Evolutionary conservation across 2,797 vertebrate species (phyloP), one percentile per base, ranked within the genome.

Genomic region (Fistularia tabacaria): DNA sequence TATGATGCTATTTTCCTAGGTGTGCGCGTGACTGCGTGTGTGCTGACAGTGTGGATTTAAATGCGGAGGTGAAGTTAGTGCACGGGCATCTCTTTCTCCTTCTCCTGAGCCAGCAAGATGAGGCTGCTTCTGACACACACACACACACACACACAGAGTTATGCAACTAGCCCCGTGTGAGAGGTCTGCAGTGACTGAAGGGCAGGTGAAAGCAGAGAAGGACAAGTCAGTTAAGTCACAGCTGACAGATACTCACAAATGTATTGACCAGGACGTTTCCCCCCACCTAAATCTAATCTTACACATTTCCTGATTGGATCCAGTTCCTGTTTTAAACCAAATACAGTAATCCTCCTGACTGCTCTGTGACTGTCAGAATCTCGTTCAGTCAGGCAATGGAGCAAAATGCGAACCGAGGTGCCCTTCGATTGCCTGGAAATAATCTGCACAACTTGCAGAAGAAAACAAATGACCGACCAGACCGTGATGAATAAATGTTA

Each of bases 71-170:
- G 70, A 85, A 76, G 83, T 81, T 76, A 81, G 66, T 77, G 83
- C 85, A 85, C 85, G 73, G 73, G 72, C 64, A 81, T 81, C 80
- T 75, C 64, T 74, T 77, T 76, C 74, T 70, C 59, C 62, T 64
- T 75, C 73, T 74, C 79, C 77, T 86, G 82, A 86, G 82, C 76
- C 74, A 87, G 84, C 83, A 82, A 64, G 81, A 66, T 54, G 37
- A 46, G 38, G 54, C 69, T 60, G 51, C 59, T 43, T 40, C 53
- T 63, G 42, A 64, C 25, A 57, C n/a, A 14, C 44, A 47, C 48
- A 49, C 47, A 57, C 14, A 56, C 59, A 64, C 49, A 47, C 3
- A 4, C 14, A 38, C 51, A 1, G 14, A 36, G 65, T 87, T 84
- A 81, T 56, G 74, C 36, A 87, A 86, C 63, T 40, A 9, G 48